These are phyloP conservation scores for Rhadinocentrus ornatus DNA, from an alignment of 2,797 vertebrate species.

Conservation along the genomic window DNA sequence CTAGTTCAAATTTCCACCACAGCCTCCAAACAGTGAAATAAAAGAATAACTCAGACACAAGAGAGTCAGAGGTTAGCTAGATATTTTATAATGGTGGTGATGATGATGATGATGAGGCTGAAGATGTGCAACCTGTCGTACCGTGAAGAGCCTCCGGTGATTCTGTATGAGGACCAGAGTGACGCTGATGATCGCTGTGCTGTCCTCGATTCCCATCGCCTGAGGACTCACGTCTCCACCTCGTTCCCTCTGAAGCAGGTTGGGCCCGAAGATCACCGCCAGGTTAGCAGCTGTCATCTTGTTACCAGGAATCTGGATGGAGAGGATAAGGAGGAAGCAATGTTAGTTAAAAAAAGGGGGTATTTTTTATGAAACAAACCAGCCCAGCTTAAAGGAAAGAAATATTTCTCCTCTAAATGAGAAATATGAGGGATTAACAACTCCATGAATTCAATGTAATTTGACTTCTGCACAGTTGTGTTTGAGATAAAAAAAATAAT, in stretches of 20 bases:
- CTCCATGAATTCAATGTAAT: no score
- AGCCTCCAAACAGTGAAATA: no score
- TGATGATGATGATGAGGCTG: no score
- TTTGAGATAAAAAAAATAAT: no score
- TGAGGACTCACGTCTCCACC: slow-evolving; percentile 70
- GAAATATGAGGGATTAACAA: no score
- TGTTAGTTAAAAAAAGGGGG: no score
- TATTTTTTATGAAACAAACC: no score
- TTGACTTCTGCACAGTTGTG: no score
- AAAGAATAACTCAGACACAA: background rate
- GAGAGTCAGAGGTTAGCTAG: background rate
- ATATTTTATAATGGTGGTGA: no score
- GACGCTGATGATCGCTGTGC: slow-evolving; percentile 87
- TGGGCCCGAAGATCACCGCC: slow-evolving; percentile 94
- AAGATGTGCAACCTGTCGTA: slow-evolving; percentile 43
- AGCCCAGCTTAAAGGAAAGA: no score
- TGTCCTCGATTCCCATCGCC: slow-evolving; percentile 87
- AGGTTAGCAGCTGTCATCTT: slow-evolving; percentile 94
- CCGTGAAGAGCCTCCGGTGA: slow-evolving; percentile 87
- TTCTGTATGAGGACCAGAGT: slow-evolving; percentile 90
- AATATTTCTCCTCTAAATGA: no score
- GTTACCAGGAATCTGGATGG: slow-evolving; percentile 87
- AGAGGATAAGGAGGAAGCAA: background rate
- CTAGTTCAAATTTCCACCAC: background rate
- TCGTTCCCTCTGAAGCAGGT: slow-evolving; percentile 89